phyloP scores from a whole-genome alignment of 2,888 invertebrate species.

The Trichopoda pennipes region DNA sequence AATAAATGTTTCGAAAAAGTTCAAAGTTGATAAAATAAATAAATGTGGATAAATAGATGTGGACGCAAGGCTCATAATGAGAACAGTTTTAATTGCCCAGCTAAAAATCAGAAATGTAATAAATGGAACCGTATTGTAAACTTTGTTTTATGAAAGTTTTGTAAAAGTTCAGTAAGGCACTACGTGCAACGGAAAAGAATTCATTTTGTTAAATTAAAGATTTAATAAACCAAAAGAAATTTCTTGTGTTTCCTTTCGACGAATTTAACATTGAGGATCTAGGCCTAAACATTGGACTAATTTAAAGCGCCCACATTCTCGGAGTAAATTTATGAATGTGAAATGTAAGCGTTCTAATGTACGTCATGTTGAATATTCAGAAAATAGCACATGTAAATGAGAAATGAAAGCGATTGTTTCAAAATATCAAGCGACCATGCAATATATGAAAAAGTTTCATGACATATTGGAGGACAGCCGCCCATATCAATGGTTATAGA shows the following conservation, averaged over 20 bases:
- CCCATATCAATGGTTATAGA: too few species aligned
- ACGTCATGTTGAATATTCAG: conserved; percentile 41
- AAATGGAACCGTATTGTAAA: too few species aligned
- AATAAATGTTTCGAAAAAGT: conserved; percentile 47
- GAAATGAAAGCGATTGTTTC: conserved; percentile 45
- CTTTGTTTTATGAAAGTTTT: too few species aligned
- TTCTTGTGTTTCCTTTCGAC: too few species aligned
- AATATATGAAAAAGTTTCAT: conserved; percentile 40
- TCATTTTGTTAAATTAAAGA: too few species aligned
- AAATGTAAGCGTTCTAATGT: conserved; percentile 35
- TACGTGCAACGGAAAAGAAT: too few species aligned
- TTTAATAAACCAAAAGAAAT: too few species aligned
- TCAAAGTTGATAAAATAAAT: conserved; percentile 17
- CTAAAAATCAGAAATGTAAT: conserved; percentile 48
- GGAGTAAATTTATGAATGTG: conserved; percentile 25
- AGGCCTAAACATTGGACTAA: conserved; percentile 52
- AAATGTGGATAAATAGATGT: too few species aligned
- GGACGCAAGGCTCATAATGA: conserved; percentile 58
- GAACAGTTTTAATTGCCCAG: conserved; percentile 34
- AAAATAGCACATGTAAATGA: conserved; percentile 29
- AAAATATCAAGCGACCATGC: conserved; percentile 48
- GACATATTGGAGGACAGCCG: conserved; percentile 50
- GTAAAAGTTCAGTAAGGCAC: too few species aligned
- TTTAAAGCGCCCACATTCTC: conserved; percentile 37
- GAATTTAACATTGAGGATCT: conserved; percentile 55